These are phyloP conservation scores for Macrocentrus cingulum DNA, from an alignment of 1,140 invertebrate genomes.

Conservation along the genomic window DNA sequence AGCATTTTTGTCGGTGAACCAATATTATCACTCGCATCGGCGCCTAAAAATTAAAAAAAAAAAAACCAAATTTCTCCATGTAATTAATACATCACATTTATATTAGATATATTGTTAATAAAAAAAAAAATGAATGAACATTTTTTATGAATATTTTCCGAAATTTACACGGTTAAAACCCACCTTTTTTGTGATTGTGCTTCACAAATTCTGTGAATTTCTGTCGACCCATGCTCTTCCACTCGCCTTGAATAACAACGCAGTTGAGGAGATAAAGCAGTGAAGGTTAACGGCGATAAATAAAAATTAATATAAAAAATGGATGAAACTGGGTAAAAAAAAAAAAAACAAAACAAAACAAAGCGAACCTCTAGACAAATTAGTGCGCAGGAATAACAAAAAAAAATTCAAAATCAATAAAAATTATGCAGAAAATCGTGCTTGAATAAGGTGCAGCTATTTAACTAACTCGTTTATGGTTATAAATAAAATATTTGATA, in stretches of 20 bases:
- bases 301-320: slow-evolving; percentile 31
- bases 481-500: neutral
- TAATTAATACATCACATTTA: too few species aligned
- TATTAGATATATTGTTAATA: too few species aligned
- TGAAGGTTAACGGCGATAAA: slow-evolving; percentile 43
- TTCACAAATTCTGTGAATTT: slow-evolving; percentile 41
- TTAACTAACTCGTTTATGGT: too few species aligned
- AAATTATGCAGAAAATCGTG: too few species aligned
- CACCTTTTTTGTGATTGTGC: slow-evolving; percentile 44
- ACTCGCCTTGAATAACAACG: slow-evolving; percentile 47
- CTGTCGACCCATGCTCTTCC: slow-evolving; percentile 47
- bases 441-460: too few species aligned
- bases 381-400: slow-evolving; percentile 20
- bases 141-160: too few species aligned
- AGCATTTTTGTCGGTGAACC: slow-evolving; percentile 65
- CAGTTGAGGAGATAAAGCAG: slow-evolving; percentile 42
- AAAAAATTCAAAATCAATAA: slow-evolving; percentile 30
- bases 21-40: slow-evolving; percentile 72
- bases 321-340: slow-evolving; percentile 21
- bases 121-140: too few species aligned
- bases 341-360: slow-evolving; percentile 23
- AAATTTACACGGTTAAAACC: slow-evolving; percentile 35
- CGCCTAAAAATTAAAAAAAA: slow-evolving; percentile 56
- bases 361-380: slow-evolving; percentile 32
- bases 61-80: too few species aligned